A percentile compares a stretch with the other conserved stretches of the same genome.
Evolutionary conservation across 2,888 invertebrate genomes (phyloP).

Genomic region (Entomobrya multifasciata): DNA sequence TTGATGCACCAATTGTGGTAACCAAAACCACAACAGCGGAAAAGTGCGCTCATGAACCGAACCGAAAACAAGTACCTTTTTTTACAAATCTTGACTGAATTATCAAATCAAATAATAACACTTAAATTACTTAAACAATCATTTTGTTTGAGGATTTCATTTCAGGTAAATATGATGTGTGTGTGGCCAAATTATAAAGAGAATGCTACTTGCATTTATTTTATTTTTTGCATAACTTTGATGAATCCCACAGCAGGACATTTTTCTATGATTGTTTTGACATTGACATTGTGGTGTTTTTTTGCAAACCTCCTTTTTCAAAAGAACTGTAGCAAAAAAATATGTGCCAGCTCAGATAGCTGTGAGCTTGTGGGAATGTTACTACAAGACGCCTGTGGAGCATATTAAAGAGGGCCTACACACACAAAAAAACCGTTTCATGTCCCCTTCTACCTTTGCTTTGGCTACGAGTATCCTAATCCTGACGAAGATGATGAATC

Average conservation of each 20-base stretch:
- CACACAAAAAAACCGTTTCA: too few relatives aligned
- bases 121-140: too few relatives aligned
- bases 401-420: slow-evolving; percentile 25
- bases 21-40: not conserved
- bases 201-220: not conserved
- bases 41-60: not conserved
- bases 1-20: too few relatives aligned
- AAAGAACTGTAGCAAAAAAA: not conserved
- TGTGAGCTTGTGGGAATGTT: not conserved
- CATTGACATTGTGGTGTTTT: slow-evolving; percentile 16
- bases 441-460: too few relatives aligned
- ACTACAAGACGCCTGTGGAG: not conserved
- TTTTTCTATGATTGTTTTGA: slow-evolving; percentile 30
- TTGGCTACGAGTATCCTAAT: too few relatives aligned
- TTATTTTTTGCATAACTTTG: not conserved
- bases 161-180: slow-evolving; percentile 6
- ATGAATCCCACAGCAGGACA: slow-evolving; percentile 28
- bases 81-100: too few relatives aligned
- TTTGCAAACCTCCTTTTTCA: slow-evolving; percentile 13
- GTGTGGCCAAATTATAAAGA: slow-evolving; percentile 6
- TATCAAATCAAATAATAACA: too few relatives aligned
- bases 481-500: too few relatives aligned
- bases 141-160: too few relatives aligned
- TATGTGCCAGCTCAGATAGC: not conserved
- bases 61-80: not conserved